Base-by-base conservation (phyloP, 2,113 vertebrate species). In the Cynocephalus volans region DNA sequence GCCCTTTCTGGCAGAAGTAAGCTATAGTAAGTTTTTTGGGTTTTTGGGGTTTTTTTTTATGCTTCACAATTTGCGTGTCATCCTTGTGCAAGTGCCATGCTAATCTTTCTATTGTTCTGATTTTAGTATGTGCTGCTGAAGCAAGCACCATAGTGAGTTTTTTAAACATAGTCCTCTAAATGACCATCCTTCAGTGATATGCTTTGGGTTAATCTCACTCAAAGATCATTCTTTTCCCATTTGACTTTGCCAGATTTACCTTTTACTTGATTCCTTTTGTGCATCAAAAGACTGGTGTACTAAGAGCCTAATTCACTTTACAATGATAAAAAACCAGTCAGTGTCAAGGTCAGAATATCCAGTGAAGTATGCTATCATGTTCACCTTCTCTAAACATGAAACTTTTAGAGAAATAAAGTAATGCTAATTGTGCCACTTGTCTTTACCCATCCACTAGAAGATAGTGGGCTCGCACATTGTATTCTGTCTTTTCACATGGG, bases 221-320 rank as follows among this genome's bases (percentile, higher is more conserved):
- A 86, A 23, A 86, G 41, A 65, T 48, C 9, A 64, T 70, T 86
- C 14, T 56, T 36, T 36, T 21, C 23, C 50, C 31, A 69, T 54
- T 70, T 86, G 48, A 56, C 58, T 54, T n/a, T 70, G 8, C 11
- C 33, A 41, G 14, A 36, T 70, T 70, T 70, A 70, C 65, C 21
- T 86, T 70, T 69, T 86, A 86, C 33, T 86, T 70, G 70, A 86
- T 70, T 86, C 33, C 14, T 70, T 86, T 86, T 86, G 19, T 69
- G 54, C 31, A 86, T 13, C 33, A 36, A 19, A n/a, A 54, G 11
- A 85, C 48, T 54, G 31, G 19, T 52, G 23, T 85, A 26, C 12
- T 85, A 85, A 86, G 13, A 54, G 33, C 23, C 50, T 69, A 56
- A 26, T 36, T 70, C 15, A 85, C 62, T 69, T 69, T 52, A 56